Evolutionary conservation across 2,113 vertebrate species (phyloP), one percentile per base, ranked within the genome.

Genomic region (Daubentonia madagascariensis): DNA sequence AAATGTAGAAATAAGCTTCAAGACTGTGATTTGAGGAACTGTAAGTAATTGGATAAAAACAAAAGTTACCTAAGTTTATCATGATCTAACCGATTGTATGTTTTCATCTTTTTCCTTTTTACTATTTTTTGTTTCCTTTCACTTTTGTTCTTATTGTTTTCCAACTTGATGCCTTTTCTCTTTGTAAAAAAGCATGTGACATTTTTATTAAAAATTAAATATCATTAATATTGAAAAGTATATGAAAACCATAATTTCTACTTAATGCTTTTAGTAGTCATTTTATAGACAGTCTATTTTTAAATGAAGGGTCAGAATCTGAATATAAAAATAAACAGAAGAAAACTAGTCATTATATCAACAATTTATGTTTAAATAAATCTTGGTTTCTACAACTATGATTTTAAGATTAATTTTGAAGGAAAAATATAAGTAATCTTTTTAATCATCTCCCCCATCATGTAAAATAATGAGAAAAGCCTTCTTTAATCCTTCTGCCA

Each of bases 141-240:
- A 57, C 22, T 52, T 78, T 80, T 50, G 80, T 8, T 30, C n/a
- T 79, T 59, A 50, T 76, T 81, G 54, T 40, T 88, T 61, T 73
- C 73, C 17, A 91, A 67, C 6, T 79, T 81, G 30, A n/a, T 43
- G 6, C 3, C 16, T 92, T 96, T 84, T 78, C 18, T 50, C 40
- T 76, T 89, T 61, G 35, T 67, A 88, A 88, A 78, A 96, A 54
- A 57, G 14, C 72, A 52, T 50, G 13, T 73, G 35, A 32, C 12
- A 40, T 22, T 25, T 17, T 72, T 79, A 57, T n/a, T 91, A 37
- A 89, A 89, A 92, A 96, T n/a, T 70, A 84, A 96, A 68, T 95
- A 59, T 54, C 23, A 86, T 91, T 68, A 78, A 61, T 84, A 63
- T 97, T 96, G 67, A 75, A 95, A 88, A 67, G 48, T 68, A 91